Evolutionary conservation across 2,888 invertebrate species (phyloP).

Genomic region (Schizotus pectinicornis): DNA sequence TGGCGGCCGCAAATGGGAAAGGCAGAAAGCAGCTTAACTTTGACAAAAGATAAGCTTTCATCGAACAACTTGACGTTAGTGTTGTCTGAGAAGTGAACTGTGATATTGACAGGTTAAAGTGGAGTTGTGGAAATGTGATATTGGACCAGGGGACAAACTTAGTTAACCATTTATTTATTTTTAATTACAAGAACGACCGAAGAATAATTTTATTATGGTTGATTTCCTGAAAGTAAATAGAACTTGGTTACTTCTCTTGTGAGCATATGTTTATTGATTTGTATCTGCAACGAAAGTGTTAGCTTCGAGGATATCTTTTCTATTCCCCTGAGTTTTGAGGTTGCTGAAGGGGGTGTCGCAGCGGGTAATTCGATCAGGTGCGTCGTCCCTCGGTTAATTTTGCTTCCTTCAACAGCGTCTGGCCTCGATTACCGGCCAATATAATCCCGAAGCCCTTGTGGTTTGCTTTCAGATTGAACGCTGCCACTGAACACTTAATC

Average conservation of each 20-base stretch:
- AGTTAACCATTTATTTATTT: no score
- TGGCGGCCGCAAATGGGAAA: constrained; percentile 60
- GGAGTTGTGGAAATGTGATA: no score
- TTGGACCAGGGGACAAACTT: no score
- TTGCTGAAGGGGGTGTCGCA: constrained; percentile 2
- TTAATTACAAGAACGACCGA: no score
- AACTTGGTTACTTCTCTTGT: no score
- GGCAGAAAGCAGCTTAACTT: constrained; percentile 39
- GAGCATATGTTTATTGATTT: no score
- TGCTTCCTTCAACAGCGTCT: constrained; percentile 29
- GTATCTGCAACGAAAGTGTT: no score
- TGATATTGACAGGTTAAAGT: constrained; percentile 15
- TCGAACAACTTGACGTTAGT: constrained; percentile 15
- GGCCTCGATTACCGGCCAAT: constrained; percentile 37
- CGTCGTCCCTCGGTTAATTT: constrained; percentile 35
- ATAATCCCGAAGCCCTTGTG: constrained; percentile 41
- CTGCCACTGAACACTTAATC: constrained; percentile 30
- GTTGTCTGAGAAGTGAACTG: constrained; percentile 6
- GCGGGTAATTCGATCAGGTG: constrained; percentile 36
- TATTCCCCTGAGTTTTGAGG: no score
- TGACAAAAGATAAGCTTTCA: constrained; percentile 26
- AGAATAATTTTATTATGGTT: no score
- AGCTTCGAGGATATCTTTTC: no score
- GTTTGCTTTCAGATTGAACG: constrained; percentile 44
- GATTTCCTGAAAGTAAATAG: no score